phyloP scores from a whole-genome alignment of 2,113 vertebrate genomes.

The Protomyctophum bolini region DNA sequence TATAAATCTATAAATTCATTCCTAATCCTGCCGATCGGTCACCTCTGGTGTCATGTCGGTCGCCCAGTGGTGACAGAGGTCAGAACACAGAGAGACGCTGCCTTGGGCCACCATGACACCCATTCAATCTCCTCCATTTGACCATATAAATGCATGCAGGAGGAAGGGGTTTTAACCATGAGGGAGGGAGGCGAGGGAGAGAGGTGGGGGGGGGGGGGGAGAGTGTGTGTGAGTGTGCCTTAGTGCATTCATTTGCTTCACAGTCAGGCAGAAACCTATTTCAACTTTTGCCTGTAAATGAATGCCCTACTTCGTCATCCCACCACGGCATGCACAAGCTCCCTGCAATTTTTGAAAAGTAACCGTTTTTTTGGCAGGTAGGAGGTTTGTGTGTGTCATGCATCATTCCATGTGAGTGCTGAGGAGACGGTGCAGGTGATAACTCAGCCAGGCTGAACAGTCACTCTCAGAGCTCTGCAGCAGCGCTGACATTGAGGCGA shows the following conservation, averaged over 20 bases:
- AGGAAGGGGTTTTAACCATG: neutral
- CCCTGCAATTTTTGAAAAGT: no score
- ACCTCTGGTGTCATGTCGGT: no score
- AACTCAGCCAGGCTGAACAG: constrained; percentile 11
- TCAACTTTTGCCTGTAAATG: no score
- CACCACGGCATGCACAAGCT: no score
- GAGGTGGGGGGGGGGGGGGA: neutral
- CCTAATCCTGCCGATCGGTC: no score
- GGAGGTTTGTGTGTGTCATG: neutral
- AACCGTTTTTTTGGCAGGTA: no score
- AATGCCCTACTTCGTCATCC: no score
- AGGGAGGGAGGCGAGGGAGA: neutral
- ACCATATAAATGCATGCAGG: constrained; percentile 12
- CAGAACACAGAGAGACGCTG: constrained; percentile 14
- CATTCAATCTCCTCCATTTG: constrained; percentile 20
- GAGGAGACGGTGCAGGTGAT: neutral
- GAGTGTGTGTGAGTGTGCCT: neutral
- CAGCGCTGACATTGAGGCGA: constrained; percentile 26
- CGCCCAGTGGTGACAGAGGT: neutral
- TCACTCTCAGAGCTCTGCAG: constrained; percentile 30
- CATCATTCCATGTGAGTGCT: neutral
- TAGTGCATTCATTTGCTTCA: no score
- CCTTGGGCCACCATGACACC: constrained; percentile 9
- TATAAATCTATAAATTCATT: no score
- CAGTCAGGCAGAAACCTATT: no score